Evolutionary conservation across 2,797 vertebrate genomes (phyloP).

Genomic region (Pseudochirops corinnae): DNA sequence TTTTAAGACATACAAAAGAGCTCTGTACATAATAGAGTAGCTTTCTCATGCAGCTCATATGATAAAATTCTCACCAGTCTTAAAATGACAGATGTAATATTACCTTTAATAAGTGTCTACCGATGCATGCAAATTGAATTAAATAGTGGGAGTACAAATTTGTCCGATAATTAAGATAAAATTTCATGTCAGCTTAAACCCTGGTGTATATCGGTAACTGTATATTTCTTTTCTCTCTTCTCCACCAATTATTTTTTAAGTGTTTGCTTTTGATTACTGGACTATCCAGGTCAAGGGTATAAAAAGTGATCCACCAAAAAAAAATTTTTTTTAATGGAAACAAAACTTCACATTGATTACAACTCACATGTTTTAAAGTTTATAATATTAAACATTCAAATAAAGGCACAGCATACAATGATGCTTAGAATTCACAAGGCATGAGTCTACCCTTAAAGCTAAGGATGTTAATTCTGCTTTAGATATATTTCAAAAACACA

Average conservation of each 20-base stretch:
- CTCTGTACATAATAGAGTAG: conserved; percentile 86
- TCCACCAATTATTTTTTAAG: conserved; percentile 85
- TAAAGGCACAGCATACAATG: conserved; percentile 46
- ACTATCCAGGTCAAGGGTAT: conserved; percentile 73
- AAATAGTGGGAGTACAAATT: conserved; percentile 92
- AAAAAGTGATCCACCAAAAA: conserved; percentile 72
- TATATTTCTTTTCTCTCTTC: conserved; percentile 85
- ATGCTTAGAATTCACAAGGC: conserved; percentile 51
- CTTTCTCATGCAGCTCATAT: conserved; percentile 86
- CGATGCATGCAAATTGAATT: conserved; percentile 93
- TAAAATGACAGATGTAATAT: conserved; percentile 93
- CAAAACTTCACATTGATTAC: conserved; percentile 62
- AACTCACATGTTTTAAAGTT: conserved; percentile 66
- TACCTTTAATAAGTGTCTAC: conserved; percentile 92
- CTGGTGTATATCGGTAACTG: conserved; percentile 89
- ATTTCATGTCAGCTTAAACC: conserved; percentile 90
- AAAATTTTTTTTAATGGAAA: conserved; percentile 62
- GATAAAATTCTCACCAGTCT: conserved; percentile 91
- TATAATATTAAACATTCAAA: conserved; percentile 65
- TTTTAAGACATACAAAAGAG: conserved; percentile 88
- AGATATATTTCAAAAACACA: background rate
- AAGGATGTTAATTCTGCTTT: conserved; percentile 56
- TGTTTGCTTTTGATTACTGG: conserved; percentile 82
- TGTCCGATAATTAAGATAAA: conserved; percentile 93
- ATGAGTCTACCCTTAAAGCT: conserved; percentile 49